Base-by-base conservation (phyloP, 2,113 vertebrate genomes). In the Spea multiplicata region DNA sequence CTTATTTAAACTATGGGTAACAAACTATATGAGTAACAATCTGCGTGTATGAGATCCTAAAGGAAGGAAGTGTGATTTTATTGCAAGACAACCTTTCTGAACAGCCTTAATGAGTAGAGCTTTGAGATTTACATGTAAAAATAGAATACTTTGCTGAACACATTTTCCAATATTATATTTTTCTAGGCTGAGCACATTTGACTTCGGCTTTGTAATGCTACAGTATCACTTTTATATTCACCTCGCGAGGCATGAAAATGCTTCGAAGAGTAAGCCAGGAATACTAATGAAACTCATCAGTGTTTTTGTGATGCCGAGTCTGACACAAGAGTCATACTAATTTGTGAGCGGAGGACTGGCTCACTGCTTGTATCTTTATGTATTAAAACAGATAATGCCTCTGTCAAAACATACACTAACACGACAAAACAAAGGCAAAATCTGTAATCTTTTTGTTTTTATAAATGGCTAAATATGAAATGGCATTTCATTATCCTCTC, bases 211-310 rank as follows among this genome's bases (percentile, higher is more conserved):
- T 61, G 66, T 71, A 64, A 8, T 49, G 17, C 48, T 47, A 47
- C 30, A 17, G 8, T 17, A 53, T 55, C 53, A 66, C 48, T 64
- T 73, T 50, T 72, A 66, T 79, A 79, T 79, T 73, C 69, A 55
- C 70, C 69, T 79, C 69, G 17, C 53, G 76, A 73, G 68, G 59
- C 76, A 44, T 30, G 16, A 4, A 52, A 79, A 66, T 79, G 69
- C 61, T 79, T 79, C 47, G 69, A n/a, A 48, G 53, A 66, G 70
- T 47, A 79, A 73, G 76, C 48, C 59, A 72, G 44, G 76, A 70
- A 79, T 79, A 79, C 69, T 66, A 79, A 73, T 72, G 48, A 79
- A 73, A 79, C 55, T 72, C 59, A 73, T 73, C 69, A 79, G 61
- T 45, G 69, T 44, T 72, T 72, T 59, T 57, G 61, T 16, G 48